phyloP scores from a whole-genome alignment of 2,797 vertebrate species.

The Darevskia mixta region DNA sequence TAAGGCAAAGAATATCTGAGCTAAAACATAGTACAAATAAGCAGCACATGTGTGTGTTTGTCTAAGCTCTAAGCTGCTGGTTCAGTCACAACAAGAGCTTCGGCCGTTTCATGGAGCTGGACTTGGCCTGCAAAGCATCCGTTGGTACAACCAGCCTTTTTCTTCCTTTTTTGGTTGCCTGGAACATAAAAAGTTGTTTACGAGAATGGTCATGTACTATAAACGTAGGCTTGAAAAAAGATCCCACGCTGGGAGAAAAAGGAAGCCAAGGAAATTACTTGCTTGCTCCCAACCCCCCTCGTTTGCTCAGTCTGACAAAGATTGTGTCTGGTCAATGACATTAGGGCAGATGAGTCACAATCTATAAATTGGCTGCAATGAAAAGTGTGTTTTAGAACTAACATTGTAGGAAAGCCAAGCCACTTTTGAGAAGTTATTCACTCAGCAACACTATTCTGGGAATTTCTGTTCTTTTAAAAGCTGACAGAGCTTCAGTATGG shows the following conservation, averaged over 20 bases:
- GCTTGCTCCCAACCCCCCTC: background rate
- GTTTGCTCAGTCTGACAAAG: constrained; percentile 7
- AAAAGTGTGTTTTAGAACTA: constrained; percentile 36
- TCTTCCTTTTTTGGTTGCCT: constrained; percentile 57
- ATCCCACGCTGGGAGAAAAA: constrained; percentile 19
- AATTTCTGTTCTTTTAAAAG: constrained; percentile 12
- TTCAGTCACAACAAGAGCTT: background rate
- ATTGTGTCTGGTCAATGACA: constrained; percentile 43
- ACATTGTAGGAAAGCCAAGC: constrained; percentile 35
- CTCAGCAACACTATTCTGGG: background rate
- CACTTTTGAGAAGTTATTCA: constrained; percentile 16
- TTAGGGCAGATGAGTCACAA: constrained; percentile 10
- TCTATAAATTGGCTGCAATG: constrained; percentile 33
- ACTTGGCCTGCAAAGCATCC: background rate
- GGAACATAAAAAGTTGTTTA: constrained; percentile 49
- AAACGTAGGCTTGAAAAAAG: constrained; percentile 37
- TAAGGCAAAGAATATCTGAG: background rate
- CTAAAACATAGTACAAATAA: background rate
- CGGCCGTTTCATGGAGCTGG: constrained; percentile 27
- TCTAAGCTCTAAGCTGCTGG: background rate
- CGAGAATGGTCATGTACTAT: constrained; percentile 29
- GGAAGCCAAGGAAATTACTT: constrained; percentile 11
- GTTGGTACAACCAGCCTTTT: constrained; percentile 12
- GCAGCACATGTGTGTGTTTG: background rate
- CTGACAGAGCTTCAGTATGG: constrained; percentile 6